phyloP scores from a whole-genome alignment of 1,140 invertebrate genomes.

The Neuroterus valhalla region DNA sequence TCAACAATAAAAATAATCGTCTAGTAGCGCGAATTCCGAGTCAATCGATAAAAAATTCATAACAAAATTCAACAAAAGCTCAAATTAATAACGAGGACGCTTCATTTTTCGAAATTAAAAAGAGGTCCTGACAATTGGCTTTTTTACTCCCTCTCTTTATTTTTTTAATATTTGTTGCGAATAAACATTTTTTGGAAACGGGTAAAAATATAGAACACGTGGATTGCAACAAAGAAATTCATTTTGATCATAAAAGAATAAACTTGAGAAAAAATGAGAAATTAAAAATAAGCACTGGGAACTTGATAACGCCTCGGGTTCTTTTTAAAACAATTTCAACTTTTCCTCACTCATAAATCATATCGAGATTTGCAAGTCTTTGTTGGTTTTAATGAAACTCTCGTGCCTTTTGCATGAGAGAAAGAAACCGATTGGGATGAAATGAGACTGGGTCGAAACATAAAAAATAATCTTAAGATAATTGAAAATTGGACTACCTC shows the following conservation, averaged over 20 bases:
- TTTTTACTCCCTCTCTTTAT: slow-evolving; percentile 10
- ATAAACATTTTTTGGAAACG: slow-evolving; percentile 64
- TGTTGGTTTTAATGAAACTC: slow-evolving; percentile 29
- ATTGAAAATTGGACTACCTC: too few relatives aligned
- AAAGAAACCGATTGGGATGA: slow-evolving; percentile 11
- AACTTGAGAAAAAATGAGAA: slow-evolving; percentile 25
- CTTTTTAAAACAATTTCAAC: slow-evolving; percentile 24
- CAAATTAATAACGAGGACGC: slow-evolving; percentile 49
- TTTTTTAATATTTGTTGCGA: slow-evolving; percentile 54
- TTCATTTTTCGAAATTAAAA: slow-evolving; percentile 72
- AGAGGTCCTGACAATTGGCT: slow-evolving; percentile 61
- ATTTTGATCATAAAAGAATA: slow-evolving; percentile 22
- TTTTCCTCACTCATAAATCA: slow-evolving; percentile 30
- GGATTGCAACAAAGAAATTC: slow-evolving; percentile 9
- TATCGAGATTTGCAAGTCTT: slow-evolving; percentile 25
- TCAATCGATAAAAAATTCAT: slow-evolving; percentile 71
- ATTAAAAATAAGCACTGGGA: slow-evolving; percentile 18
- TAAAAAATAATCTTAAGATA: too few relatives aligned
- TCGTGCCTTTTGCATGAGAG: slow-evolving; percentile 15
- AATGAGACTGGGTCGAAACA: too few relatives aligned
- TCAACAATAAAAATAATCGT: slow-evolving; percentile 29
- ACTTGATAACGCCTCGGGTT: slow-evolving; percentile 26
- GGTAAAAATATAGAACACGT: slow-evolving; percentile 18
- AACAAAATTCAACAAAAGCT: slow-evolving; percentile 69
- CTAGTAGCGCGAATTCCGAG: slow-evolving; percentile 28